Conservation (phyloP, 2,888 invertebrate species). For the Lycocerus yunnanus region DNA sequence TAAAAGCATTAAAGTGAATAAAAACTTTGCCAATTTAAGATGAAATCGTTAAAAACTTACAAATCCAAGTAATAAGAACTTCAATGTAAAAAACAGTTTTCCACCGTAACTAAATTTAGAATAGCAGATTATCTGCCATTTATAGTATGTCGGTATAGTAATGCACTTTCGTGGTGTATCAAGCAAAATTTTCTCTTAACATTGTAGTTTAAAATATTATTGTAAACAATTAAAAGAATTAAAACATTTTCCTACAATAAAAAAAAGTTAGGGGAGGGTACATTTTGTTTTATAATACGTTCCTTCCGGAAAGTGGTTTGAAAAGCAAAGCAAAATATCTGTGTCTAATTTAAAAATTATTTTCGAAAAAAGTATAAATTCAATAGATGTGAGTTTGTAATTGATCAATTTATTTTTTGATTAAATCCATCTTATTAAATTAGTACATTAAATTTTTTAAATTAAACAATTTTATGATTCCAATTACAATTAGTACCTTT, state of each 20-base stretch:
- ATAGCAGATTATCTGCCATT: background rate
- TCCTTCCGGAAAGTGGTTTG: too few species aligned
- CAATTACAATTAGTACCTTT: background rate
- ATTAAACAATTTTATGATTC: background rate
- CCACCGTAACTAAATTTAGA: background rate
- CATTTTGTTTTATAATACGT: too few species aligned
- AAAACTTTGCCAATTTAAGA: background rate
- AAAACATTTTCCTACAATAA: too few species aligned
- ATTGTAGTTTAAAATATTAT: background rate
- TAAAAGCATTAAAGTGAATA: background rate
- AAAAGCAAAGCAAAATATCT: too few species aligned
- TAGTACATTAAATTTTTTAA: background rate
- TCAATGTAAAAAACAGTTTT: background rate
- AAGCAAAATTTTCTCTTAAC: background rate
- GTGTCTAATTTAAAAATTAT: background rate
- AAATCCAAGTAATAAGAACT: background rate
- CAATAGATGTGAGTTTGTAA: background rate
- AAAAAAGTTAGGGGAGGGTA: too few species aligned
- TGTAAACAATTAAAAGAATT: too few species aligned
- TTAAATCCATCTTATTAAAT: background rate
- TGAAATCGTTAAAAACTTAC: background rate
- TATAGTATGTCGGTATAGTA: too few species aligned
- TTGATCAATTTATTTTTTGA: background rate
- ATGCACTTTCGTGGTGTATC: background rate
- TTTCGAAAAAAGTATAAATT: too few species aligned